A percentile compares a stretch with the other conserved stretches of the same genome.
These are phyloP conservation scores for Tachina grossa DNA, from an alignment of 2,888 invertebrate genomes.

Conservation along the genomic window DNA sequence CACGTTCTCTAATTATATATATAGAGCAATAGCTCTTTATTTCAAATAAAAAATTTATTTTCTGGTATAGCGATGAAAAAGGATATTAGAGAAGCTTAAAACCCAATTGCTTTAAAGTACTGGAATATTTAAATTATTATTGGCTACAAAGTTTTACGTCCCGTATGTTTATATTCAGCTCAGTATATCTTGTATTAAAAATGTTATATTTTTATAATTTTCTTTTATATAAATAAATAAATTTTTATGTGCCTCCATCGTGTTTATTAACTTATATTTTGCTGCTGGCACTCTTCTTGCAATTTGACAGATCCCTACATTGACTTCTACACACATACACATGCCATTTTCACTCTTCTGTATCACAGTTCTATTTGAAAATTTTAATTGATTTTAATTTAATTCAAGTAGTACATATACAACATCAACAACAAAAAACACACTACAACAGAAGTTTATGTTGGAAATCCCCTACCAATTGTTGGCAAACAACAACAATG, in stretches of 20 bases:
- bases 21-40: too few species aligned
- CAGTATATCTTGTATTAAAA: too few species aligned
- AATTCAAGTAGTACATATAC: constrained; percentile 59
- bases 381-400: constrained; percentile 70
- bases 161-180: neutral
- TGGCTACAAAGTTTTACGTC: neutral
- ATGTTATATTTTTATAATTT: too few species aligned
- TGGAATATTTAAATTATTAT: neutral
- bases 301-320: neutral
- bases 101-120: too few species aligned
- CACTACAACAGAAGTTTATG: constrained; percentile 8
- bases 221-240: too few species aligned
- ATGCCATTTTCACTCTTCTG: neutral
- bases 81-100: too few species aligned
- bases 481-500: constrained; percentile 50
- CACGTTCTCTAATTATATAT: too few species aligned
- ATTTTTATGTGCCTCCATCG: too few species aligned
- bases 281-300: neutral
- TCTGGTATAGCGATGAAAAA: too few species aligned
- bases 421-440: constrained; percentile 7
- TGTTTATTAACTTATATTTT: neutral
- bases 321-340: too few species aligned
- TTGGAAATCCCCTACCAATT: constrained; percentile 21
- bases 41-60: too few species aligned
- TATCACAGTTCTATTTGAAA: constrained; percentile 8